phyloP scores from a whole-genome alignment of 1,140 invertebrate species.

The Panulirus ornatus region DNA sequence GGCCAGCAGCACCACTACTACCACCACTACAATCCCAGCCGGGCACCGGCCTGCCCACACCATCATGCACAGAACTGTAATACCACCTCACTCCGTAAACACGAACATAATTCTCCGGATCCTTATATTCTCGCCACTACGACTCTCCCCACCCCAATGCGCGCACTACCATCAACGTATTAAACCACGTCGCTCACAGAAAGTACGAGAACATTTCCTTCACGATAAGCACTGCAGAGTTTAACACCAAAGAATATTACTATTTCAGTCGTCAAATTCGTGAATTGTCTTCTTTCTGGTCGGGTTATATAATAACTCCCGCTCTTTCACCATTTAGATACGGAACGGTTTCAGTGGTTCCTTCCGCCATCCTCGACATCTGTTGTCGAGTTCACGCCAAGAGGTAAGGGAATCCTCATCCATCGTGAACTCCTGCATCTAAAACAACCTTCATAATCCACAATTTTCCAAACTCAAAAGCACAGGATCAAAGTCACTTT shows the following conservation, averaged over 20 bases:
- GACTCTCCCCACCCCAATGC: background rate
- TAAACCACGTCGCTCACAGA: background rate
- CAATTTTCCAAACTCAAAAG: background rate
- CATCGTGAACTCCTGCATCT: too few relatives aligned
- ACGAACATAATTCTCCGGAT: background rate
- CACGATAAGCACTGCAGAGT: too few relatives aligned
- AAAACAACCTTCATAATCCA: constrained; percentile 43
- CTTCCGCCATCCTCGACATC: too few relatives aligned
- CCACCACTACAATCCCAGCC: constrained; percentile 8
- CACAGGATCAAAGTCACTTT: constrained; percentile 22
- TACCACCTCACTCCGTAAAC: constrained; percentile 15
- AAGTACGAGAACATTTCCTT: background rate
- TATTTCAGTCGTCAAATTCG: too few relatives aligned
- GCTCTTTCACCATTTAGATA: too few relatives aligned
- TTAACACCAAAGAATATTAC: too few relatives aligned
- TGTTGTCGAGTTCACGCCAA: too few relatives aligned
- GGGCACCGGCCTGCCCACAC: background rate
- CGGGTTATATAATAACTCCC: too few relatives aligned
- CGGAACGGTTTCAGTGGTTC: too few relatives aligned
- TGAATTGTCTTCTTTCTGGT: too few relatives aligned
- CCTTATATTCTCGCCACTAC: background rate
- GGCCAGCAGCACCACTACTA: constrained; percentile 15
- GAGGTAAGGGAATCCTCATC: too few relatives aligned
- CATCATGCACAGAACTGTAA: background rate
- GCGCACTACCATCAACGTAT: background rate